Base-by-base conservation (phyloP, 2,888 invertebrate genomes). In the Rhynchonema sp. region DNA sequence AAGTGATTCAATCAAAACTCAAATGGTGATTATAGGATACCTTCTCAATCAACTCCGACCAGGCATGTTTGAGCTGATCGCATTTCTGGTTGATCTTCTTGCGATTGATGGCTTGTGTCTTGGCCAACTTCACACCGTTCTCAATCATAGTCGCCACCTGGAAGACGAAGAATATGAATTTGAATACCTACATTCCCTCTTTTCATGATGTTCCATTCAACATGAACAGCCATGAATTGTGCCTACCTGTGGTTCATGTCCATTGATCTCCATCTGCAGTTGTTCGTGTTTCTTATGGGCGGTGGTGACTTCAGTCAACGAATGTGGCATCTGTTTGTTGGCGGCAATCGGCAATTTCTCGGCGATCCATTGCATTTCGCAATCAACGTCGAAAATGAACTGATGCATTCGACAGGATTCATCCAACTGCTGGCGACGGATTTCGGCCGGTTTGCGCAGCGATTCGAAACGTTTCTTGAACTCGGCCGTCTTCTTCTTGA, bases 351-450 rank as follows among this genome's bases (percentile, higher is more conserved):
- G 85, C 65, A 84, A 74, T 62, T 90, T 87, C 74, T 94, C 94
- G 49, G 84, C 83, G 64, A 96, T 86, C 96, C 96, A 98, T 71
- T 87, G 89, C 67, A 89, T 79, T 73, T 98, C 94, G 1, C 85
- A 84, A 56, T 88, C 86, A 56, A 92, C 81, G 71, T 92, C 91
- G 68, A 92, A 90, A 1, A 85, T 84, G 74, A 92, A 91, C 73
- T 92, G 89, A 76, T 94, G 90, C 72, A 85, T 83, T 65, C 87
- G 84, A 56, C 84, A 81, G 0, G 92, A 89, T 72, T 92, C 88
- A 68, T 89, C 86, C 28, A 98, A 77, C 30, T 84, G 84, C 58
- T 81, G 82, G 13, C 86, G 80, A 49, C 91, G 79, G 63, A 77
- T 77, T 2, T 79, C 78, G 0, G 86, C 83, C 0, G 87, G 86